phyloP scores from a whole-genome alignment of 2,113 vertebrate species.

The Anoplopoma fimbria region DNA sequence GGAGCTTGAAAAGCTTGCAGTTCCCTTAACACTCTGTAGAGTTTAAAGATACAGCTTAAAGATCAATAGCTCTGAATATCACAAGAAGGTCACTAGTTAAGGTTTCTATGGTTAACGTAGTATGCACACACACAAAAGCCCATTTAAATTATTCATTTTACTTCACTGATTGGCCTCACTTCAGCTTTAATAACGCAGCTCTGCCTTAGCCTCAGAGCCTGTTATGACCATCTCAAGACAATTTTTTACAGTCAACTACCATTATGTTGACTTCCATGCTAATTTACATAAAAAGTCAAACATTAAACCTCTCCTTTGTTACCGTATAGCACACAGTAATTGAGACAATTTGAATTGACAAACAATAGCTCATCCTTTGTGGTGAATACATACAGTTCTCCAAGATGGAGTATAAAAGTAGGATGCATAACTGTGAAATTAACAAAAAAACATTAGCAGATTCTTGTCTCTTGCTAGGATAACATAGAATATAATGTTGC shows the following conservation, averaged over 20 bases:
- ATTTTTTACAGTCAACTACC: neutral
- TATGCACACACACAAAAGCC: neutral
- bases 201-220: neutral
- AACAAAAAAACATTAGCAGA: neutral
- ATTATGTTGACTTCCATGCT: conserved; percentile 13
- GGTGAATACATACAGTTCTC: neutral
- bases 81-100: conserved; percentile 45
- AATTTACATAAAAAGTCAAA: conserved; percentile 25
- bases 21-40: conserved; percentile 29
- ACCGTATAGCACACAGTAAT: neutral
- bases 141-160: neutral
- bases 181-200: conserved; percentile 19
- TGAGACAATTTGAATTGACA: neutral
- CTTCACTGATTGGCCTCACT: conserved; percentile 8
- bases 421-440: neutral
- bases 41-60: conserved; percentile 4
- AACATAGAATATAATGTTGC: neutral
- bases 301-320: conserved; percentile 9
- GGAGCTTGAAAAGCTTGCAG: conserved; percentile 13
- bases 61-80: conserved; percentile 56
- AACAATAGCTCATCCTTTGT: neutral
- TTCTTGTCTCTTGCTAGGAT: neutral
- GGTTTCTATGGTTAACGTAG: conserved; percentile 28
- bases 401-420: neutral
- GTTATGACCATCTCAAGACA: neutral